A percentile compares a stretch with the other conserved stretches of the same genome.
These are phyloP conservation scores for Caenorhabditis sp. DNA, from an alignment of 2,888 invertebrate species.

Conservation along the genomic window DNA sequence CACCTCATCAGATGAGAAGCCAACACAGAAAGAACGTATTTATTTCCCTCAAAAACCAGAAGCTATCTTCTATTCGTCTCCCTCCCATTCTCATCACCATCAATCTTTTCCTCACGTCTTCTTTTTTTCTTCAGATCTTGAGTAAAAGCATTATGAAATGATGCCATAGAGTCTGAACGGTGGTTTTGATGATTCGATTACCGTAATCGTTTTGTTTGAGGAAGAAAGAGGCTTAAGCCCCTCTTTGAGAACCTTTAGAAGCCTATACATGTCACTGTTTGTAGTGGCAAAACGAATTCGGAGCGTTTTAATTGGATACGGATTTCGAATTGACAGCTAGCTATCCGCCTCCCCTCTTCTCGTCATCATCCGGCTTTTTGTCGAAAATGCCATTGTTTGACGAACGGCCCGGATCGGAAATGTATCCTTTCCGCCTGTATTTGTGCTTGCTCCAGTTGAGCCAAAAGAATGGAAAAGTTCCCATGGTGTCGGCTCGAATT, in stretches of 20 bases:
- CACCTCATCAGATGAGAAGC: background rate
- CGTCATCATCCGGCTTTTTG: constrained; percentile 41
- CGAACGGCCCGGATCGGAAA: constrained; percentile 24
- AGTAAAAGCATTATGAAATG: background rate
- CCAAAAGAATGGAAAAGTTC: constrained; percentile 16
- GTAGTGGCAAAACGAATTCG: background rate
- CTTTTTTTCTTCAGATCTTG: background rate
- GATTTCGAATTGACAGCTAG: constrained; percentile 63
- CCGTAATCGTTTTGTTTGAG: constrained; percentile 40
- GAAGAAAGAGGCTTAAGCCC: background rate
- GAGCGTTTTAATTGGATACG: constrained; percentile 59
- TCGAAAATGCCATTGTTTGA: constrained; percentile 56
- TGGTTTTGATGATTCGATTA: constrained; percentile 55
- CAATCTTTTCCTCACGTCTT: constrained; percentile 46
- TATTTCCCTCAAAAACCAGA: constrained; percentile 49
- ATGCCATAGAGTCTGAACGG: background rate
- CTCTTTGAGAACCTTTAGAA: constrained; percentile 42
- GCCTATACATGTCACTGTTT: constrained; percentile 25
- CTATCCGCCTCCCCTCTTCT: background rate
- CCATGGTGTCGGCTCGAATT: constrained; percentile 54
- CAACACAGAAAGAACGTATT: constrained; percentile 43
- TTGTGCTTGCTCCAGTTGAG: constrained; percentile 22
- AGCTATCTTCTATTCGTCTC: constrained; percentile 8
- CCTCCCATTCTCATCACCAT: constrained; percentile 44
- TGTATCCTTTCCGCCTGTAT: constrained; percentile 39